Base-by-base conservation (phyloP, 2,797 vertebrate species). In the Glossophaga mutica region DNA sequence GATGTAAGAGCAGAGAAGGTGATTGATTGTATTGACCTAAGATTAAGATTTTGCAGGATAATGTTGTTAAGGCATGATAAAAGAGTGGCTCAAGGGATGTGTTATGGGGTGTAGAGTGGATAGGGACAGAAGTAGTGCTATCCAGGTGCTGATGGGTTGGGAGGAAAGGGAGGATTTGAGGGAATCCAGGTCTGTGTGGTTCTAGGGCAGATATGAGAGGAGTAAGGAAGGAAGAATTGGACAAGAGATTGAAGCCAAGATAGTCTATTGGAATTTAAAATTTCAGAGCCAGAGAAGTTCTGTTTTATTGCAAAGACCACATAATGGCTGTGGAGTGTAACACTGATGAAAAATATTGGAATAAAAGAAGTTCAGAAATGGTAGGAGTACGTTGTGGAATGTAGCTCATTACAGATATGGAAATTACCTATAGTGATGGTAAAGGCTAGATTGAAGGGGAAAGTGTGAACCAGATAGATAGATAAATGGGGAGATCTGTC, bases 251-350 rank as follows among this genome's bases (percentile, higher is more conserved):
- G 62, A 92, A 77, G 67, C 46, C 44, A 73, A 68, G 42, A 29
- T 88, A 50, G 42, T 68, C n/a, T 81, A 19, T 11, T 90, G 71
- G 57, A 96, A 92, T 94, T 95, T 57, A 87, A 82, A 74, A 82
- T 93, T 73, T 93, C n/a, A 94, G n/a, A 88, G 37, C n/a, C 85
- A 62, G 34, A 90, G 59, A 67, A 67, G 52, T 87, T 87, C 26
- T 65, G 19, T 21, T 76, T 79, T 79, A 86, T 62, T 93, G 5
- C 81, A 42, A 95, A 87, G 89, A 50, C n/a, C 18, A 37, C 32
- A 34, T 62, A 71, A 37, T 73, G 22, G 18, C 77, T 68, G 39
- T n/a, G n/a, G 29, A 78, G 0, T 83, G 3, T 76, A 84, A 55
- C 2, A 57, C 21, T 79, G 42, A 34, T 91, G 59, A 82, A 87